Conservation (phyloP, 2,113 vertebrate genomes). For the Sinocyclocheilus anophthalmus region DNA sequence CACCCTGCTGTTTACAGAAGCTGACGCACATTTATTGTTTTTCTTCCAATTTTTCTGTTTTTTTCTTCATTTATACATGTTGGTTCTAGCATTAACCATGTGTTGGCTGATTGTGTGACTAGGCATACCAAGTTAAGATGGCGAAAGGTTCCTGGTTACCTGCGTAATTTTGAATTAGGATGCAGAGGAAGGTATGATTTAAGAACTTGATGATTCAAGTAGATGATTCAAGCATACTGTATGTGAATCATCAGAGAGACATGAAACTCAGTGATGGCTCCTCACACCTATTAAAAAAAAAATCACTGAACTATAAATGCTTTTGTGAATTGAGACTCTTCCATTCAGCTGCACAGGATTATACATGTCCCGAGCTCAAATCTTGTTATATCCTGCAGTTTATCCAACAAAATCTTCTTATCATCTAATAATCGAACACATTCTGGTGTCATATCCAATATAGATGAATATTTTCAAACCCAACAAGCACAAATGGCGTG, state of each 20-base stretch:
- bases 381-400: background rate
- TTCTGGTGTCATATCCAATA: background rate
- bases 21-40: constrained; percentile 2
- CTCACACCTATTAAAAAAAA: background rate
- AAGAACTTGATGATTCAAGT: background rate
- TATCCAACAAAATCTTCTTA: background rate
- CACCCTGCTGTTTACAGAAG: background rate
- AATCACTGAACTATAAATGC: background rate
- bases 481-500: background rate
- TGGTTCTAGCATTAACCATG: background rate
- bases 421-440: background rate
- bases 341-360: background rate
- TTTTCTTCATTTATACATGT: background rate
- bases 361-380: background rate
- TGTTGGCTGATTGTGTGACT: background rate
- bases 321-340: background rate
- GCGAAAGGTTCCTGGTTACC: background rate
- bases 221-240: background rate
- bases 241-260: background rate
- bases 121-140: background rate
- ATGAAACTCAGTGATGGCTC: background rate
- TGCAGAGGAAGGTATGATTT: background rate
- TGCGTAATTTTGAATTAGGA: background rate
- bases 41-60: background rate
- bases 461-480: background rate